Evolutionary conservation across 92 coral and sea anemone species (phyloP).

Genomic region (Actinostola sp.): DNA sequence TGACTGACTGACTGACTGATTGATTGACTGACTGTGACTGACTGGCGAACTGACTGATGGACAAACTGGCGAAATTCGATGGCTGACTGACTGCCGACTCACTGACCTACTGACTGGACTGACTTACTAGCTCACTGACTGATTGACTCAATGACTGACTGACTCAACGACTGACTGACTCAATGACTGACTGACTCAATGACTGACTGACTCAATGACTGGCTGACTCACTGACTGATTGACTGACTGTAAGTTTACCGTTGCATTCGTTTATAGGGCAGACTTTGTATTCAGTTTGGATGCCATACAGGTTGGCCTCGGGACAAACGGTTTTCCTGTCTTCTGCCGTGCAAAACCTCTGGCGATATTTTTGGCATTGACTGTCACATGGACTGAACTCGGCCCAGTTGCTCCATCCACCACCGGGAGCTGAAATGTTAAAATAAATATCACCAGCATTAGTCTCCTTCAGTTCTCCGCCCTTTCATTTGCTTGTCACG

Average conservation of each 20-base stretch:
- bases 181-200: neutral
- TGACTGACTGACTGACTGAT: neutral
- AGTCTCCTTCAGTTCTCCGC: neutral
- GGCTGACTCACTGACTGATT: neutral
- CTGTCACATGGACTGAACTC: slow-evolving; percentile 50
- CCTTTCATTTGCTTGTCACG: no score
- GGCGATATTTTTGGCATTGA: slow-evolving; percentile 42
- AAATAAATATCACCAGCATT: neutral
- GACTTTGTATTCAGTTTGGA: slow-evolving; percentile 21
- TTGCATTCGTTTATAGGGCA: slow-evolving; percentile 48
- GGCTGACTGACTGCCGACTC: neutral
- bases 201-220: neutral
- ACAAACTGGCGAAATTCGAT: no score
- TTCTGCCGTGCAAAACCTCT: slow-evolving; percentile 52
- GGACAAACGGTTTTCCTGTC: slow-evolving; percentile 36
- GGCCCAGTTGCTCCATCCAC: slow-evolving; percentile 62
- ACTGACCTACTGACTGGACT: neutral
- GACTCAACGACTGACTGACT: neutral
- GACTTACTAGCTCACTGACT: neutral
- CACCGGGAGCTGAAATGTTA: slow-evolving; percentile 13
- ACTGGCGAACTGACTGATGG: neutral
- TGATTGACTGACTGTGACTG: neutral
- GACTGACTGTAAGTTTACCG: slow-evolving; percentile 21
- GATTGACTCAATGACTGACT: neutral
- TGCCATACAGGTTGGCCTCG: slow-evolving; percentile 42